Evolutionary conservation across 1,140 invertebrate species (phyloP), one percentile per base, ranked within the genome.

Genomic region (Papilio polytes): DNA sequence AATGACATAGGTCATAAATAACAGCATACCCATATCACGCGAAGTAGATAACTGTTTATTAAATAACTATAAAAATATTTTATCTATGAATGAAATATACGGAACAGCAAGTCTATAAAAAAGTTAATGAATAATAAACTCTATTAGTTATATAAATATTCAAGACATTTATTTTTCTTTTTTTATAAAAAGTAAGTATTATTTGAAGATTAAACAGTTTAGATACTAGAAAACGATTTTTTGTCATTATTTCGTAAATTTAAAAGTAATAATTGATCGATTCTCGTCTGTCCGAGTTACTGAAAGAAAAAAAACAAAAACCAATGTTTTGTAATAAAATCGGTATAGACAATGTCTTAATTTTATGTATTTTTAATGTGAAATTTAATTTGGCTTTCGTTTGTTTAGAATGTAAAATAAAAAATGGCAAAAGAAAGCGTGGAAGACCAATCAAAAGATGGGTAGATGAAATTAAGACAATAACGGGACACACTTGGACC

Each of bases 31-130:
- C 22, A 18, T 53, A 26, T 31, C 74, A 76, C n/a, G 26, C 1
- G 4, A 31, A 76, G 10, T 31, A 48, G 10, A 53, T 53, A 46
- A 18, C 13, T 76, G 18, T 46, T 51, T 6, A 53, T 76, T 31
- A 51, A 26, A 76, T 0, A 53, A 53, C 46, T 76, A 26, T 66
- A 26, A 31, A 66, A 31, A 31, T 66, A 26, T 13, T 12, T 66
- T 66, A 56, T 66, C 80, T 80, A 81, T 84, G 78, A 74, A 82
- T 77, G 82, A 70, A 70, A 22, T 20, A 26, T 26, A 63, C 8
- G 22, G 10, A 63, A 70, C 31, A 26, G n/a, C n/a, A 9, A 22
- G n/a, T 22, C 9, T 59, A 59, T 59, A 59, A 59, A 59, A 59
- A 20, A 59, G n/a, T 22, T 18, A 59, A 59, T 59, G 56, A 59